These are phyloP conservation scores for Bradypodion pumilum DNA, from an alignment of 2,797 vertebrate genomes.

Conservation along the genomic window DNA sequence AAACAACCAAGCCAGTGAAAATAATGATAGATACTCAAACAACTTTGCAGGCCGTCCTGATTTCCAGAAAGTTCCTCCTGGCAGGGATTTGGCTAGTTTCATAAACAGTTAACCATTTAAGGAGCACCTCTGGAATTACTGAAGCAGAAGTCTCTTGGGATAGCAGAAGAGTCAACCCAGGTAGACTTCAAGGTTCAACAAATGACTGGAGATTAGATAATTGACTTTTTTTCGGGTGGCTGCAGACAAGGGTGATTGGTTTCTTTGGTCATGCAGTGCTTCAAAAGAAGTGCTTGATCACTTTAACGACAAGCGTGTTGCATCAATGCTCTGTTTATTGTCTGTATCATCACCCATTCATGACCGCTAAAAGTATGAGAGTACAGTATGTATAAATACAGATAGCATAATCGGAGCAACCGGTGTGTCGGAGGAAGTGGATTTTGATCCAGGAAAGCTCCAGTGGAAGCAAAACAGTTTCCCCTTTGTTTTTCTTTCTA, in stretches of 20 bases:
- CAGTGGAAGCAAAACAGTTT: too few relatives aligned
- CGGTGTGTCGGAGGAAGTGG: too few relatives aligned
- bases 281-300: not conserved
- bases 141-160: not conserved
- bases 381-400: too few relatives aligned
- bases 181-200: not conserved
- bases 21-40: not conserved
- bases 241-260: not conserved
- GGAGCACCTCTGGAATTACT: not conserved
- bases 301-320: not conserved
- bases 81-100: not conserved
- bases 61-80: not conserved
- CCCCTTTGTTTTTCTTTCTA: too few relatives aligned
- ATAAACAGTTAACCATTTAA: not conserved
- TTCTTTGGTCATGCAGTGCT: not conserved
- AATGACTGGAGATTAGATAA: not conserved
- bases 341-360: too few relatives aligned
- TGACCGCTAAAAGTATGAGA: too few relatives aligned
- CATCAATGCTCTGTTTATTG: too few relatives aligned
- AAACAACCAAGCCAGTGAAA: not conserved
- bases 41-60: not conserved
- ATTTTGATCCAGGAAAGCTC: too few relatives aligned
- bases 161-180: not conserved
- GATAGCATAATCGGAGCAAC: too few relatives aligned
- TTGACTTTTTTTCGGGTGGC: not conserved